phyloP scores from a whole-genome alignment of 1,140 invertebrate genomes.

The Caenorhabditis brenneri region DNA sequence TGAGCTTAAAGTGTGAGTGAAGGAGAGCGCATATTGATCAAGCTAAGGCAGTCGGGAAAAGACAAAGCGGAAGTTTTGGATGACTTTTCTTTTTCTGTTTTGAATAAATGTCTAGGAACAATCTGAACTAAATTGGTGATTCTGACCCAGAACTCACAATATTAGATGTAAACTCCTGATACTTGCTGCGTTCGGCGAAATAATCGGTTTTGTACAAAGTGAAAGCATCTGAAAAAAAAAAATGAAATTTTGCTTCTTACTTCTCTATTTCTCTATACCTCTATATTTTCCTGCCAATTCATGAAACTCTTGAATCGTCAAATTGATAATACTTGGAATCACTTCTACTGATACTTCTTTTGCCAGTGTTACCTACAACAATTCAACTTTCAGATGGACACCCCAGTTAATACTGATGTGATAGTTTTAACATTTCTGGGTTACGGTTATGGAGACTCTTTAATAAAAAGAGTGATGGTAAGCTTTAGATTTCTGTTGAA shows the following conservation, averaged over 20 bases:
- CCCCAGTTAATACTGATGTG: no score
- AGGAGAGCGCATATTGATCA: no score
- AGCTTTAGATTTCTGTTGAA: no score
- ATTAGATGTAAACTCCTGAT: conserved; percentile 63
- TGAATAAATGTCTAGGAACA: no score
- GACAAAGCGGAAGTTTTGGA: no score
- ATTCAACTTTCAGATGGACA: not conserved
- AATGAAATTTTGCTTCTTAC: conserved; percentile 23
- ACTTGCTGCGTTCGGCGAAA: conserved; percentile 78
- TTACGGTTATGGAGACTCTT: no score
- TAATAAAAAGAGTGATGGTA: no score
- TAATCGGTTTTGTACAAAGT: conserved; percentile 82
- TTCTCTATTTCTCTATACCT: conserved; percentile 66
- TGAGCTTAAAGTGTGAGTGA: no score
- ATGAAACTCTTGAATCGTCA: conserved; percentile 88
- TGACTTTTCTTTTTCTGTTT: not conserved
- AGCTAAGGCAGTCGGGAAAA: no score
- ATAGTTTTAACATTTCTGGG: no score
- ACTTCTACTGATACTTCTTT: conserved; percentile 80
- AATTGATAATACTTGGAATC: conserved; percentile 82
- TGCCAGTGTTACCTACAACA: conserved; percentile 74
- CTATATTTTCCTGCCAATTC: conserved; percentile 85
- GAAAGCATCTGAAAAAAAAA: conserved; percentile 77
- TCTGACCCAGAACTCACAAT: conserved; percentile 57
- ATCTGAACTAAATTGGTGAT: no score